Evolutionary conservation across 2,888 invertebrate genomes (phyloP).

Genomic region (Anoplius nigerrimus): DNA sequence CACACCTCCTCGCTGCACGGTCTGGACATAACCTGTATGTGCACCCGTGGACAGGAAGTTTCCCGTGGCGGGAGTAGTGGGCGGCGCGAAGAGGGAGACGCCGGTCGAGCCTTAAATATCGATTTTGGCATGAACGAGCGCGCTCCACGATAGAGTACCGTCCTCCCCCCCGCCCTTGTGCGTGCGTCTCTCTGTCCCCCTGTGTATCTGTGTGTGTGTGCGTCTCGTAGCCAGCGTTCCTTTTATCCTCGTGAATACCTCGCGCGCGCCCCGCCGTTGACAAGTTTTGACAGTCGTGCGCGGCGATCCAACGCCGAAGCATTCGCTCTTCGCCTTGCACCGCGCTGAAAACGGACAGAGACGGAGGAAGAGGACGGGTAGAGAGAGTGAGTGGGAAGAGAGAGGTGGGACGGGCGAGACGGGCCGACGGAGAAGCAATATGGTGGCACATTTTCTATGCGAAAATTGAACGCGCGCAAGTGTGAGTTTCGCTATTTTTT

Average conservation of each 20-base stretch:
- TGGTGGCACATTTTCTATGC: slow-evolving; percentile 31
- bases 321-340: too few relatives aligned
- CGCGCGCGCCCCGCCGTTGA: slow-evolving; percentile 25
- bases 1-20: neutral
- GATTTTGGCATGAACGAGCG: slow-evolving; percentile 64
- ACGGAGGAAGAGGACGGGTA: slow-evolving; percentile 31
- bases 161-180: too few relatives aligned
- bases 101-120: slow-evolving; percentile 69
- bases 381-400: neutral
- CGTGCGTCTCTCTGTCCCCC: too few relatives aligned
- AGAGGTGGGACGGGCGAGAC: neutral
- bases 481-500: neutral
- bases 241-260: slow-evolving; percentile 25
- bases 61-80: slow-evolving; percentile 42
- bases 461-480: slow-evolving; percentile 25
- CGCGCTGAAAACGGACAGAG: too few relatives aligned
- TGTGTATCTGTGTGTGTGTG: too few relatives aligned
- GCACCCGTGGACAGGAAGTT: slow-evolving; percentile 33
- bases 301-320: slow-evolving; percentile 2
- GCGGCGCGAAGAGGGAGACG: slow-evolving; percentile 59
- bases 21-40: slow-evolving; percentile 42
- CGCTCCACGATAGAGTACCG: slow-evolving; percentile 41
- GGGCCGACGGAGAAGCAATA: slow-evolving; percentile 32
- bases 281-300: slow-evolving; percentile 42
- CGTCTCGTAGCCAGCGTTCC: slow-evolving; percentile 21